phyloP scores from a whole-genome alignment of 2,888 invertebrate genomes.

The Calameuta filiformis region DNA sequence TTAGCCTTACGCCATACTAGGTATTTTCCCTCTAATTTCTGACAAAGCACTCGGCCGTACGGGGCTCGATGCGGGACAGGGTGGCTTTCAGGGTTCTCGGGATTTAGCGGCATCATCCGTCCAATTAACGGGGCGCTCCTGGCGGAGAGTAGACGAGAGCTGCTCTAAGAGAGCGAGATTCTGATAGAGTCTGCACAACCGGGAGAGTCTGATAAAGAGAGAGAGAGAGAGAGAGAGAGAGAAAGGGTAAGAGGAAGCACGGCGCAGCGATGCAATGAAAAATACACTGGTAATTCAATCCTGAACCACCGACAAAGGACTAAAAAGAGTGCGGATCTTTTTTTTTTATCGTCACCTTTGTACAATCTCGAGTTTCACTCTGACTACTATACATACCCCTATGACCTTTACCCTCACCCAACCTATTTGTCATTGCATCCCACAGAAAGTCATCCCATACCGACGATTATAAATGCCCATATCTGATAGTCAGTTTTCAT shows the following conservation, averaged over 20 bases:
- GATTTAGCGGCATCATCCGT: slow-evolving; percentile 53
- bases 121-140: slow-evolving; percentile 46
- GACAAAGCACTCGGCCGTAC: slow-evolving; percentile 36
- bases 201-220: not conserved
- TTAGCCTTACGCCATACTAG: slow-evolving; percentile 10
- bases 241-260: no score
- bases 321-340: slow-evolving; percentile 4
- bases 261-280: slow-evolving; percentile 4
- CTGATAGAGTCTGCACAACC: no score
- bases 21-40: slow-evolving; percentile 48
- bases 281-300: slow-evolving; percentile 35
- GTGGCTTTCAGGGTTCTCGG: slow-evolving; percentile 37
- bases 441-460: no score
- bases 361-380: not conserved
- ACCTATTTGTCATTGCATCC: no score
- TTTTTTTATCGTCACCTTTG: not conserved
- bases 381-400: no score
- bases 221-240: not conserved
- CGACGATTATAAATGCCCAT: no score
- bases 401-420: no score
- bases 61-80: not conserved
- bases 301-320: slow-evolving; percentile 7
- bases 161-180: no score
- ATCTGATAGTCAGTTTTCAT: no score
- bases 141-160: no score